Conservation (phyloP, 2,113 vertebrate species). For the Athene cunicularia region DNA sequence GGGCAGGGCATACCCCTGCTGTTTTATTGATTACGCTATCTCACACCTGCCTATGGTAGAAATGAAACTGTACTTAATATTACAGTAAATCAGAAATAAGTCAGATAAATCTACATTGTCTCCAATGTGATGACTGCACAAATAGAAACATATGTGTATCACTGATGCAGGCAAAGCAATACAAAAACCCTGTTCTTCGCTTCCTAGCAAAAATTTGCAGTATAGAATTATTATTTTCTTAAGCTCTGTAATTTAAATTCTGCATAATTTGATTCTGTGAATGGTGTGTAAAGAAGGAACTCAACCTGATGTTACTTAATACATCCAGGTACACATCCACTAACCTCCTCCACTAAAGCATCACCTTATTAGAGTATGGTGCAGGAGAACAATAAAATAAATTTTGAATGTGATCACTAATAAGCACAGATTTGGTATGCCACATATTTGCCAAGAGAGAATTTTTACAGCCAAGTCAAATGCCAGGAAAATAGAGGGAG, state of each 20-base stretch:
- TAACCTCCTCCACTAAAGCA: background rate
- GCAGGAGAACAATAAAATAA: background rate
- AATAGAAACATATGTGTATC: background rate
- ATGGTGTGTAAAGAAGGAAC: background rate
- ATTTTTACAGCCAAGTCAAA: conserved; percentile 12
- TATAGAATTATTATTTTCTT: background rate
- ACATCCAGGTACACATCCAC: background rate
- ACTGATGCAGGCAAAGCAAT: background rate
- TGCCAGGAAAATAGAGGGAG: background rate
- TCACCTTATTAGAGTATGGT: background rate
- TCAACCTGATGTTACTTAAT: background rate
- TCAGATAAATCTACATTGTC: background rate
- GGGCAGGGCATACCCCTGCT: background rate
- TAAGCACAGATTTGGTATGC: background rate
- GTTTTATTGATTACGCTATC: background rate
- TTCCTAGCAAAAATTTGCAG: background rate
- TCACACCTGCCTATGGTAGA: background rate
- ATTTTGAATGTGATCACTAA: background rate
- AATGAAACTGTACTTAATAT: background rate
- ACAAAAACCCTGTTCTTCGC: background rate
- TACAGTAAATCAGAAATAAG: background rate
- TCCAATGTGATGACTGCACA: background rate
- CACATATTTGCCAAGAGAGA: background rate
- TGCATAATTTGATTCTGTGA: background rate
- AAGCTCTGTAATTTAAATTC: background rate